Evolutionary conservation across 1,140 invertebrate species (phyloP), one percentile per base, ranked within the genome.

Genomic region (Mizuhopecten yessoensis): DNA sequence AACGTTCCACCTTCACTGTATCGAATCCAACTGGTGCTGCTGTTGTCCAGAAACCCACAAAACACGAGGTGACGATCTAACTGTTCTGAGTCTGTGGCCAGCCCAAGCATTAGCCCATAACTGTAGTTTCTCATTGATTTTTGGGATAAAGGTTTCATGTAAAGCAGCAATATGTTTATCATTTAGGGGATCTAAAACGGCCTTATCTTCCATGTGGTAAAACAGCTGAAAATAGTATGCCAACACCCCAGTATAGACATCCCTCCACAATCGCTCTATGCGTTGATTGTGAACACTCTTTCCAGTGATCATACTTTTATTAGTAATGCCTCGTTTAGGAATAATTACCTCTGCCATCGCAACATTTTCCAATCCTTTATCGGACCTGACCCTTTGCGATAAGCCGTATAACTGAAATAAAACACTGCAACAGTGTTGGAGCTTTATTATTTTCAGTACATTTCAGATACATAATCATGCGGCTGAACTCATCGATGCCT

Each of bases 251-350:
- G 20, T 34, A 87, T 87, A 91, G 33, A 94, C 42, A 34, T 94
- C 93, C n/a, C 93, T 89, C 93, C 93, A 94, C 23, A 94, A 75
- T 34, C n/a, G n/a, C n/a, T n/a, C n/a, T n/a, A n/a, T n/a, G n/a
- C n/a, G n/a, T n/a, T n/a, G n/a, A n/a, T n/a, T n/a, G n/a, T n/a
- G n/a, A n/a, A n/a, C n/a, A n/a, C n/a, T n/a, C n/a, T n/a, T n/a
- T n/a, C n/a, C n/a, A n/a, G n/a, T n/a, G n/a, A n/a, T n/a, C n/a
- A n/a, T n/a, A n/a, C n/a, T n/a, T n/a, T n/a, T n/a, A n/a, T n/a
- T n/a, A n/a, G n/a, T n/a, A n/a, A n/a, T n/a, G n/a, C n/a, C n/a
- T n/a, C n/a, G n/a, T n/a, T n/a, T n/a, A n/a, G n/a, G n/a, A n/a
- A n/a, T n/a, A n/a, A n/a, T n/a, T n/a, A n/a, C n/a, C n/a, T n/a